Evolutionary conservation across 1,140 invertebrate species (phyloP).

Genomic region (Rhizoglyphus robini): DNA sequence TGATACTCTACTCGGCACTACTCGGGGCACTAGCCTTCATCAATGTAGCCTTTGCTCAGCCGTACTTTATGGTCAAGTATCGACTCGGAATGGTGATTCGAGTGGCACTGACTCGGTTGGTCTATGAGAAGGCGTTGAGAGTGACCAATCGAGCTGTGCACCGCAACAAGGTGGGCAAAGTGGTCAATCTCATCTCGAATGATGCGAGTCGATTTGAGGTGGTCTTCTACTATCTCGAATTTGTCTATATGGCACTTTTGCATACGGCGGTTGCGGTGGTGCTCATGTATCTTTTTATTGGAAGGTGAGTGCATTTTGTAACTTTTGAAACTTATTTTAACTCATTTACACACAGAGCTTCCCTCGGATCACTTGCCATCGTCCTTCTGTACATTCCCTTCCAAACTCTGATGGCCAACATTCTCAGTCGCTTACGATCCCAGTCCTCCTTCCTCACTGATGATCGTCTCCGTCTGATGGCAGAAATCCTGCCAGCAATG

Average conservation of each 20-base stretch:
- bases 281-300: conserved; percentile 31
- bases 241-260: conserved; percentile 47
- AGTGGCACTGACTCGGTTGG: conserved; percentile 38
- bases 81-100: conserved; percentile 34
- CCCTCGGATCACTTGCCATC: conserved; percentile 57
- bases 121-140: conserved; percentile 42
- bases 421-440: neutral
- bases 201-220: conserved; percentile 38
- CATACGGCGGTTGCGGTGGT: conserved; percentile 47
- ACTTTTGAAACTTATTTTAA: too few relatives aligned
- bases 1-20: too few relatives aligned
- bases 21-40: too few relatives aligned
- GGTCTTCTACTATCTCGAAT: conserved; percentile 37
- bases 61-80: too few relatives aligned
- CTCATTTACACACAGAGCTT: too few relatives aligned
- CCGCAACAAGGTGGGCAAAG: conserved; percentile 64
- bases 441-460: conserved; percentile 13
- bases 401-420: conserved; percentile 55
- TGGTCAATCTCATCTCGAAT: conserved; percentile 81
- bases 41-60: too few relatives aligned
- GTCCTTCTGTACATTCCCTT: conserved; percentile 66
- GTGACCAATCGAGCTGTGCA: conserved; percentile 47
- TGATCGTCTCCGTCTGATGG: conserved; percentile 44
- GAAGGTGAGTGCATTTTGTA: too few relatives aligned
- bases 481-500: conserved; percentile 75